Evolutionary conservation across 2,113 vertebrate species (phyloP), one percentile per base, ranked within the genome.

Genomic region (Onychorhynchus coronatus): DNA sequence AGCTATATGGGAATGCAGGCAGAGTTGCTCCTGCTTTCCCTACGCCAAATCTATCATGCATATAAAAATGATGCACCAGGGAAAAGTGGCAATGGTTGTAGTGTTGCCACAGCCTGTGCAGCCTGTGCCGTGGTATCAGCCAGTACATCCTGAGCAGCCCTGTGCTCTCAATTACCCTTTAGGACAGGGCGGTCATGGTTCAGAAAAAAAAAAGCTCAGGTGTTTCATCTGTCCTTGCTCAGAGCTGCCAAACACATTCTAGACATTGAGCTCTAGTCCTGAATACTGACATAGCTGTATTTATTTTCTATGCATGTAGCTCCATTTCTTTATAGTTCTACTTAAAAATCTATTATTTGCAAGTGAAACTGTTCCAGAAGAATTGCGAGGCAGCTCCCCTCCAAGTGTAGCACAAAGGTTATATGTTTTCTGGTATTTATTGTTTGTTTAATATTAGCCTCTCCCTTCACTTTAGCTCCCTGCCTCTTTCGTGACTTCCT

Each of bases 251-350:
- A 85, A 79, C 41, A 42, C 5, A 0, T n/a, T 78, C 56, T 68
- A 35, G 17, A 68, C n/a, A 44, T 21, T 30, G 47, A 93, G 49
- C 18, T 91, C 66, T 35, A 49, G 27, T 74, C 75, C 74, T 80
- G 58, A 70, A 47, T 50, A 56, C 27, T 12, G 52, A 74, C 44
- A 67, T 22, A 72, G 65, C 7, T 87, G 55, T 66, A 31, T 58
- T 89, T 78, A 70, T 73, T 89, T 83, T 52, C 9, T 35, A 63
- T 24, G 23, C 35, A 67, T 3, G 5, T 37, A 77, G 28, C 3
- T 82, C 71, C 7, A 63, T 77, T 93, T 83, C 72, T 92, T 84
- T 39, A 49, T 35, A 71, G 72, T 37, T 91, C 35, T 56, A 52
- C 42, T 62, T 85, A 67, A 80, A 81, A 80, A 80, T 49, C 17